These are phyloP conservation scores for Gymnothorax reevesii DNA, from an alignment of 2,797 vertebrate genomes.

Conservation along the genomic window DNA sequence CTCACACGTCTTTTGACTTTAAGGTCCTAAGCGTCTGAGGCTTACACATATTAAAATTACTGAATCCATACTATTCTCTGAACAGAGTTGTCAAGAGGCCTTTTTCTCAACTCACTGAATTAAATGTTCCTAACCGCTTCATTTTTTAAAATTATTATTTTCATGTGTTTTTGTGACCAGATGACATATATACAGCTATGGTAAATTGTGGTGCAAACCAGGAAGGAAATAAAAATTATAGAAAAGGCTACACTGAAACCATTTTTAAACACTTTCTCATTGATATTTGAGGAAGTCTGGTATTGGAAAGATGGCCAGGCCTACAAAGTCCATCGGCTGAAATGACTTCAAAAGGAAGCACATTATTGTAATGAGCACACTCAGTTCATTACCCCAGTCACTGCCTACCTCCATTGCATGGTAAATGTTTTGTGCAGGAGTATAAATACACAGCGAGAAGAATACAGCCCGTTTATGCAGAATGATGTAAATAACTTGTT, in stretches of 20 bases:
- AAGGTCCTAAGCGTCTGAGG: background rate
- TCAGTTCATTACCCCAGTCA: too few species aligned
- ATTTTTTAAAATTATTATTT: background rate
- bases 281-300: background rate
- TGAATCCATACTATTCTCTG: background rate
- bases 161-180: too few species aligned
- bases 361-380: background rate
- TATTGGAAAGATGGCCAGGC: background rate
- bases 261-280: background rate
- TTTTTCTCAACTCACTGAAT: background rate
- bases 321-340: background rate
- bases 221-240: background rate
- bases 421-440: background rate
- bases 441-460: background rate
- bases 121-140: background rate
- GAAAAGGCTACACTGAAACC: background rate
- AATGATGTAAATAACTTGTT: background rate
- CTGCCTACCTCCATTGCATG: too few species aligned
- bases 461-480: background rate
- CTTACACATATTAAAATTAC: background rate
- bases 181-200: too few species aligned
- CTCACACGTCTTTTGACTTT: conserved; percentile 7
- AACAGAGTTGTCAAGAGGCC: background rate
- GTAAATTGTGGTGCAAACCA: background rate
- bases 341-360: background rate